Base-by-base conservation (phyloP, 2,113 vertebrate genomes). In the Eleginops maclovinus region DNA sequence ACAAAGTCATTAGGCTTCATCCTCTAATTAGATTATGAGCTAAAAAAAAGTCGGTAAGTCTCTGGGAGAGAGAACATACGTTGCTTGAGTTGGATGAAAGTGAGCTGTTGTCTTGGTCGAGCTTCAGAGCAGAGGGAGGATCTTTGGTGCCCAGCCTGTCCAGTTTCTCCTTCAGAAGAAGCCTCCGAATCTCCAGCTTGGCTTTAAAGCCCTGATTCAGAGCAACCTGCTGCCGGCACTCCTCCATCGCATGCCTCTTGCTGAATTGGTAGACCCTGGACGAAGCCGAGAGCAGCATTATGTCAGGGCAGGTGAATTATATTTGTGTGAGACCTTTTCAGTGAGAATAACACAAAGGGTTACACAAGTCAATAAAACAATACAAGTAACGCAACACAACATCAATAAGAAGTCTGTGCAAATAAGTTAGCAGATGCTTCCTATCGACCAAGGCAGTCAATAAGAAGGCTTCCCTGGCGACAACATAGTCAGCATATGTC, bases 181-280 rank as follows among this genome's bases (percentile, higher is more conserved):
- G 90, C 68, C 95, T 93, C 92, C 98, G 97, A 1, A 88, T 94
- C 89, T 94, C 96, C 77, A 99, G 94, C 86, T 96, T 96, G 86
- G 94, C 94, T 72, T 95, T 95, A 15, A 85, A 9, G 3, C 97
- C 97, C 82, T 96, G 92, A 2, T 95, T 95, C 3, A 95, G 84
- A 84, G 96, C 93, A 4, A 96, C 94, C 46, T 95, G 96, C 90
- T 97, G 96, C 40, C 94, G 91, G 0, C 87, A 95, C 83, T 97
- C 97, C 21, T 97, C 96, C 85, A 99, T 91, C 0, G 92, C 95
- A 71, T 96, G 97, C 71, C 90, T 95, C 93, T 95, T 97, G 62
- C 95, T 94, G 93, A 99, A 94, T 88, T 96, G 93, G 86, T 96
- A 96, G 62, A 99, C 93, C 84, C 98, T 99, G 88, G 0, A 14